Conservation (phyloP, 2,113 vertebrate species). For the Cyphomyrus plagiostoma region DNA sequence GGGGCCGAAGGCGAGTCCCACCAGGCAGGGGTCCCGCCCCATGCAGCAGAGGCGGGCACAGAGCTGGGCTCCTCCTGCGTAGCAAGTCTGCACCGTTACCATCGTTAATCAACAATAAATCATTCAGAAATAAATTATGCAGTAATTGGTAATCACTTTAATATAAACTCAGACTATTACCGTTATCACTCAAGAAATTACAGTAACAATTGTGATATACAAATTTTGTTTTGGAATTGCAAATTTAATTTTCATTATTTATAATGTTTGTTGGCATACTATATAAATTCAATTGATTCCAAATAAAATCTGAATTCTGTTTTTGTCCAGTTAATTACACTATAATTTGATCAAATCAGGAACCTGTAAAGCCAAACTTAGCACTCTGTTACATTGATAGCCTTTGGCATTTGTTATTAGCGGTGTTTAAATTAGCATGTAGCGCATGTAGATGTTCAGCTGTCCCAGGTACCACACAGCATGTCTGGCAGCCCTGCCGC, state of each 20-base stretch:
- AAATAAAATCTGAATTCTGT: not conserved
- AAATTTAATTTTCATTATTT: slow-evolving; percentile 2
- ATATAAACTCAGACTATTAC: not conserved
- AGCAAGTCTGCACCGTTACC: not conserved
- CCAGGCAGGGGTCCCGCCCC: not conserved
- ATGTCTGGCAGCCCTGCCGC: not conserved
- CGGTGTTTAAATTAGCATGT: not conserved
- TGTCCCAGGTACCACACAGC: not conserved
- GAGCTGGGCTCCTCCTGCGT: not conserved
- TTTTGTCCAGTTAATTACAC: not conserved
- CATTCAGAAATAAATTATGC: not conserved
- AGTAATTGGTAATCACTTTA: not conserved
- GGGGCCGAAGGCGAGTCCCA: slow-evolving; percentile 50
- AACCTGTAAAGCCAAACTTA: too few species aligned
- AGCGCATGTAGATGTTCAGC: not conserved
- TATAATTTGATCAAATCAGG: slow-evolving; percentile 1
- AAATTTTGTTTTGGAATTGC: not conserved
- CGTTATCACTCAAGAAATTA: not conserved
- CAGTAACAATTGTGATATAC: not conserved
- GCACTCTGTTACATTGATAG: not conserved
- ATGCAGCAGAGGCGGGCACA: slow-evolving; percentile 28
- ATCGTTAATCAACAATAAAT: not conserved
- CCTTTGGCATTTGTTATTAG: not conserved
- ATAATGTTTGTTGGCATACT: not conserved
- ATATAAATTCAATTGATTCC: not conserved